Conservation (phyloP, 2,797 vertebrate genomes). For the Eutrigla gurnardus region DNA sequence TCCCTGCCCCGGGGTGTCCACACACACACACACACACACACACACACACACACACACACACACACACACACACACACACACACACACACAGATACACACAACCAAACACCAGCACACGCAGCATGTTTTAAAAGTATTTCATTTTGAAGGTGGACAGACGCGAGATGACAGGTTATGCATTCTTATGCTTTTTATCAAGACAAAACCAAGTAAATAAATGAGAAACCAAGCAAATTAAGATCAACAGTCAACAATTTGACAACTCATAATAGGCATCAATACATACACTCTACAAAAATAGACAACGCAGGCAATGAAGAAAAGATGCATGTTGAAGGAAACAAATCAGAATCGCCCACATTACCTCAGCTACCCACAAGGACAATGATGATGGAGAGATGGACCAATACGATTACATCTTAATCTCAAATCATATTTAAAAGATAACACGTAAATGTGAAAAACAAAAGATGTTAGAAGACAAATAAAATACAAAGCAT, state of each 20-base stretch:
- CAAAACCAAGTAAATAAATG: not conserved
- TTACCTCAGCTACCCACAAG: not conserved
- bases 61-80: not conserved
- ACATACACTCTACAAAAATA: not conserved
- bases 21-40: not conserved
- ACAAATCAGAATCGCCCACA: not conserved
- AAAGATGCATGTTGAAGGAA: not conserved
- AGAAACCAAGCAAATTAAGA: not conserved
- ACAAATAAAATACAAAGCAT: too few species aligned
- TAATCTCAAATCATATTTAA: not conserved
- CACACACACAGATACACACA: not conserved
- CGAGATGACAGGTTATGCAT: not conserved
- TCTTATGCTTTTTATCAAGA: not conserved
- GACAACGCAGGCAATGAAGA: not conserved
- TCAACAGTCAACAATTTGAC: not conserved
- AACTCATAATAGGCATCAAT: not conserved
- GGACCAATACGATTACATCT: not conserved
- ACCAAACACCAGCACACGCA: not conserved
- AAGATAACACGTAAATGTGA: too few species aligned
- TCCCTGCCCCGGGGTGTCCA: not conserved
- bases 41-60: not conserved
- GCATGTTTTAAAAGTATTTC: not conserved
- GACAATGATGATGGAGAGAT: not conserved
- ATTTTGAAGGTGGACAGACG: not conserved
- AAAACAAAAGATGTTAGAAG: too few species aligned